Evolutionary conservation across 2,888 invertebrate species (phyloP), one percentile per base, ranked within the genome.

Genomic region (Meliscaeva auricollis): DNA sequence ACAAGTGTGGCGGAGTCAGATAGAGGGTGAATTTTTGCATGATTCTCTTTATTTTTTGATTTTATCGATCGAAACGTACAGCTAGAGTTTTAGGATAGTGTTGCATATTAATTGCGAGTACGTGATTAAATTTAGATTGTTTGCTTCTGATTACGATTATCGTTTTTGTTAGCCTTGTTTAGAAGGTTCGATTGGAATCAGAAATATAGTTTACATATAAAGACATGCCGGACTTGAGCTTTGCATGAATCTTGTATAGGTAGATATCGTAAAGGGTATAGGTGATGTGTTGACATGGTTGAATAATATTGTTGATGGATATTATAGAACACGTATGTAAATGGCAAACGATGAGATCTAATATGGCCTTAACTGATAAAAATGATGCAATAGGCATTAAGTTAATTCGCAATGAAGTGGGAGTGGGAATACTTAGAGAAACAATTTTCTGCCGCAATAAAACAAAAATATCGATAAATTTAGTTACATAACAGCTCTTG

Each of bases 41-140:
- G 44, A 9, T 15, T 60, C 5, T 48, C 8, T 8, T 22, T 38
- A 11, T 22, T 48, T 8, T 11, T 41, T 15, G 35, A 20, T 8
- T 30, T 38, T 44, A 75, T 81, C 75, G 75, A 75, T 81, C 69
- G 66, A 44, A 60, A 58, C 52, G 20, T 41, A 26, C 50, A 32
- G 44, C 44, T 13, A 46, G 30, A 64, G 62, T 26, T 62, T 38
- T 64, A 13, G 44, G 62, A 46, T 64, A 46, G 26, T 46, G 30
- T 62, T 64, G 62, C 62, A 64, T 69, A 80, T 69, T 62, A 80
- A 80, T 73, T 69, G 17, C 9, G 52, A 22, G 26, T 68, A 68
- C 44, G 54, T 72, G 66, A 44, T 64, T 56, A 20, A 52, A 64
- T 72, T 56, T 38, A 70, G 26, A 35, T 60, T 41, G 17, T 44